phyloP scores from a whole-genome alignment of 37 sponge, comb jelly and placozoan species.

The Cladorhizidae sp. region DNA sequence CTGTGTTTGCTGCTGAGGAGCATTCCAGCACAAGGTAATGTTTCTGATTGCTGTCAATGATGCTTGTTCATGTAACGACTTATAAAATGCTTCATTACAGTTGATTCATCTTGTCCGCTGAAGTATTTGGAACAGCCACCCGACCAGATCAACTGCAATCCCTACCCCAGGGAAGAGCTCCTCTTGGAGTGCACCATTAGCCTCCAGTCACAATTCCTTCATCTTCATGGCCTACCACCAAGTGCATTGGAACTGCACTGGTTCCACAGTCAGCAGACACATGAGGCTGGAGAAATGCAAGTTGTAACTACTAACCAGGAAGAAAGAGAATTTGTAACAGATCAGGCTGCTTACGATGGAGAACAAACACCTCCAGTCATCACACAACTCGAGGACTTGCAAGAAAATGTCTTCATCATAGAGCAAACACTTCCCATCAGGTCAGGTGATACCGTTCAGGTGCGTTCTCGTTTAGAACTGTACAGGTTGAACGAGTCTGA shows the following conservation, averaged over 20 bases:
- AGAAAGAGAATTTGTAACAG: background rate
- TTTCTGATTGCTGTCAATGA: background rate
- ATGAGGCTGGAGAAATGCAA: background rate
- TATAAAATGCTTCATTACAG: background rate
- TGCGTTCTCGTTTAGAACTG: background rate
- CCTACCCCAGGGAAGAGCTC: slow-evolving; percentile 19
- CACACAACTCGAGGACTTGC: background rate
- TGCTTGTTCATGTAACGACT: background rate
- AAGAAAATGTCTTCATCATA: background rate
- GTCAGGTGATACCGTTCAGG: background rate
- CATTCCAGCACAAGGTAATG: background rate
- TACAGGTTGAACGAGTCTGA: background rate
- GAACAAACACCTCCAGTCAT: background rate
- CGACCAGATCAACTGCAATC: slow-evolving; percentile 18
- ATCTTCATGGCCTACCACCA: background rate
- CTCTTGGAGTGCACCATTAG: slow-evolving; percentile 22
- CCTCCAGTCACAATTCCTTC: background rate
- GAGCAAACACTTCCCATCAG: background rate
- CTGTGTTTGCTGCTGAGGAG: background rate
- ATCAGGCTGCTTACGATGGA: background rate
- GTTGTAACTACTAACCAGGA: background rate
- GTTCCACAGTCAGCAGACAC: background rate
- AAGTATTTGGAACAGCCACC: slow-evolving; percentile 36
- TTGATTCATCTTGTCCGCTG: slow-evolving; percentile 4
- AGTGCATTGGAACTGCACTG: slow-evolving; percentile 3